phyloP scores from a whole-genome alignment of 2,888 invertebrate species.

The Nebria brevicollis region DNA sequence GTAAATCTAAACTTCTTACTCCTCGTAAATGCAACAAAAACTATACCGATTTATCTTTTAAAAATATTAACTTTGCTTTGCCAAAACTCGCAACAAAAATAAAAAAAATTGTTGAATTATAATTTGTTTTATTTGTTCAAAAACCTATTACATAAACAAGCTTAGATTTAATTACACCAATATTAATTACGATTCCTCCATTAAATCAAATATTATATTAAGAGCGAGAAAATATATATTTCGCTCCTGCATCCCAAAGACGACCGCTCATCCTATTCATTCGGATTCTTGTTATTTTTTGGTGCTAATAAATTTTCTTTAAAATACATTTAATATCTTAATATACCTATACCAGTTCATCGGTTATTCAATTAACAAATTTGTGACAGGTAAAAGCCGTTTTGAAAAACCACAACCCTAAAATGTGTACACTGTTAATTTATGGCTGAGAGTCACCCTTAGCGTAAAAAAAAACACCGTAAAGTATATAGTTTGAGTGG shows the following conservation, averaged over 20 bases:
- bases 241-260: too few species aligned
- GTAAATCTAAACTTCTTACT: conserved; percentile 16
- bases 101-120: not conserved
- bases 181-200: not conserved
- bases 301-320: too few species aligned
- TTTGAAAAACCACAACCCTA: not conserved
- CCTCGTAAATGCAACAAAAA: conserved; percentile 7
- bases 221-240: too few species aligned
- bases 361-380: not conserved
- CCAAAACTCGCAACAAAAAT: not conserved
- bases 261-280: too few species aligned
- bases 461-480: not conserved
- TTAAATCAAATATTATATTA: not conserved
- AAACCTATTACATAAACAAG: too few species aligned
- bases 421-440: conserved; percentile 12
- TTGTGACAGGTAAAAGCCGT: not conserved
- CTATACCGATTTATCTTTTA: not conserved
- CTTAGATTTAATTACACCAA: too few species aligned
- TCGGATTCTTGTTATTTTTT: too few species aligned
- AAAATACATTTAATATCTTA: not conserved
- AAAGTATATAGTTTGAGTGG: not conserved
- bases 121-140: too few species aligned
- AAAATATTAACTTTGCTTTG: conserved; percentile 18
- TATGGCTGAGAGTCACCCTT: not conserved
- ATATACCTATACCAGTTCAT: not conserved